phyloP scores from a whole-genome alignment of 2,113 vertebrate genomes.

The Urocolius indicus region DNA sequence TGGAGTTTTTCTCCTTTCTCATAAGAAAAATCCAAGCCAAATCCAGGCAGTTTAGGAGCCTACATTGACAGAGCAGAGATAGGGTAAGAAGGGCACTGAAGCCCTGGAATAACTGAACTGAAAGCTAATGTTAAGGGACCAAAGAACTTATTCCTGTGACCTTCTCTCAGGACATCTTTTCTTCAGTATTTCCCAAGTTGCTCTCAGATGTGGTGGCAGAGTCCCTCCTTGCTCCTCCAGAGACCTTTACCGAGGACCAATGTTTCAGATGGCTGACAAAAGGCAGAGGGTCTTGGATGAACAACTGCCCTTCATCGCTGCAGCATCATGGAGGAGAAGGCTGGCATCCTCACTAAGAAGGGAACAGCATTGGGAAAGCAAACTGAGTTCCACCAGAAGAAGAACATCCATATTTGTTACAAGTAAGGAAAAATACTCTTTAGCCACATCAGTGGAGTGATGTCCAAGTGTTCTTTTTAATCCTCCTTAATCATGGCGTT shows the following conservation, averaged over 20 bases:
- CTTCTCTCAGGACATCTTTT: background rate
- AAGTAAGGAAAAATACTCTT: background rate
- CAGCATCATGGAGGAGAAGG: background rate
- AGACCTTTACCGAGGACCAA: background rate
- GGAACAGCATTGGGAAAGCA: background rate
- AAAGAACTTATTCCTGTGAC: background rate
- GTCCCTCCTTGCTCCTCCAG: background rate
- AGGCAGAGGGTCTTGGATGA: background rate
- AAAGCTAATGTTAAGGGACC: background rate
- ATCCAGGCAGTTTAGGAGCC: background rate
- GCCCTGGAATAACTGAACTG: background rate
- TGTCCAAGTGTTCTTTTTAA: conserved; percentile 34
- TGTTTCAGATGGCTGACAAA: background rate
- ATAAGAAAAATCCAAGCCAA: background rate
- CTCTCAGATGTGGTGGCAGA: background rate
- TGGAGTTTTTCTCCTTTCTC: background rate
- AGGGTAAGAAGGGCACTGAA: background rate
- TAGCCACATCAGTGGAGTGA: conserved; percentile 8
- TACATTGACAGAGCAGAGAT: background rate
- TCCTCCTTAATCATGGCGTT: conserved; percentile 37
- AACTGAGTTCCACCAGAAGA: background rate
- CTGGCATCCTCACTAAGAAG: background rate
- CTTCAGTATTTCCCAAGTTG: background rate
- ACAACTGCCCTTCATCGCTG: fast-evolving
- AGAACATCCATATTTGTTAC: background rate